Evolutionary conservation across 2,797 vertebrate genomes (phyloP), one percentile per base, ranked within the genome.

Genomic region (Taeniopygia guttata): DNA sequence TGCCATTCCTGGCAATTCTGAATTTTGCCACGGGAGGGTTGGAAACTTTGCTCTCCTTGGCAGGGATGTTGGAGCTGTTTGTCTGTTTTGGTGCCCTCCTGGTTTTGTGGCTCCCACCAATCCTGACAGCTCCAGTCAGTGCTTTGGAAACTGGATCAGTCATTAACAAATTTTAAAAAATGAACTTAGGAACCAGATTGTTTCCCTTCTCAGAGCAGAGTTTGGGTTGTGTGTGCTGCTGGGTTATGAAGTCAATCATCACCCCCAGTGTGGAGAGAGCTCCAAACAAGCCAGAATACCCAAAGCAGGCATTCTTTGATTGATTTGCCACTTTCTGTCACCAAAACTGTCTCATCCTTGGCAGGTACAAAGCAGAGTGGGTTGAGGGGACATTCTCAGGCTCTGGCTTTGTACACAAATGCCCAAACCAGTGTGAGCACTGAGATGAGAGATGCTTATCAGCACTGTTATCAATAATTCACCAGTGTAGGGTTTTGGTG

Each of bases 401-500:
- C 17, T 48, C 5, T 42, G 51, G 2, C 6, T 30, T 60, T 19
- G 13, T 2, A 6, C 9, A 3, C 0, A 1, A 55, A 19, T 38
- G 11, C 26, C 38, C 68, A 32, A 3, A 52, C 1, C 2, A 19
- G 48, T 16, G 54, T 79, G 70, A 46, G 4, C 38, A 40, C 51
- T 18, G 2, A 5, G 69, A 3, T 6, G 2, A 3, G 36, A 23
- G 79, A 1, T 40, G 63, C 42, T 42, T 51, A 30, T 52, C 43
- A 34, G 38, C 4, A 4, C 3, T 3, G 29, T 15, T 21, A 42
- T 38, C 58, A 51, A 0, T 27, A 25, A 8, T 7, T 70, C 66
- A 15, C 0, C 15, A 32, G 3, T 2, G 8, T 0, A 5, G 42
- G 9, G 26, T 23, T 62, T 21, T 9, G 70, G 9, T 64, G 59